These are phyloP conservation scores for Ibidorhyncha struthersii DNA, from an alignment of 2,113 vertebrate genomes.

Conservation along the genomic window DNA sequence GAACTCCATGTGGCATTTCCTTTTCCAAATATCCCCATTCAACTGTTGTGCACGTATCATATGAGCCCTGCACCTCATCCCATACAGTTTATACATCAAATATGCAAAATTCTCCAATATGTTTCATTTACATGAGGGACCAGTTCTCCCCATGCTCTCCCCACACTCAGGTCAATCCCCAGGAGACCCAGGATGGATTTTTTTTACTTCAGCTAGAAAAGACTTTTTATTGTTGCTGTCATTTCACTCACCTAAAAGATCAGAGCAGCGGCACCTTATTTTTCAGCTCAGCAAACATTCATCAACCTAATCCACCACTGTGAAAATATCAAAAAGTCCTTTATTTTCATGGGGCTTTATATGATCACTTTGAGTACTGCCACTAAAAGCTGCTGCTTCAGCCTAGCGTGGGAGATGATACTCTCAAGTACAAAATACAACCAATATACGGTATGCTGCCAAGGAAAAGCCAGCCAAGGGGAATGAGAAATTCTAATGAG, in stretches of 20 bases:
- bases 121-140: neutral
- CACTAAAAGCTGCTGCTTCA: neutral
- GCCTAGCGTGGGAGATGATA: neutral
- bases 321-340: neutral
- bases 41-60: accelerated
- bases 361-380: neutral
- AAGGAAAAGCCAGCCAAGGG: neutral
- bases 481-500: neutral
- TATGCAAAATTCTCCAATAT: neutral
- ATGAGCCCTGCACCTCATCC: accelerated
- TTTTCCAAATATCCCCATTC: neutral
- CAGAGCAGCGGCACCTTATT: neutral
- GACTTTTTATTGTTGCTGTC: neutral
- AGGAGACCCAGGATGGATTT: neutral
- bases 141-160: neutral
- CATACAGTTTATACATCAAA: neutral
- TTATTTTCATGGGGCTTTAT: neutral
- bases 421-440: neutral
- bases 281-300: neutral
- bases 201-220: neutral
- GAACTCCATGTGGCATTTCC: neutral
- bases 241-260: neutral
- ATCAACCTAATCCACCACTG: neutral
- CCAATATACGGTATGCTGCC: neutral
- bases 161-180: neutral